phyloP scores from a whole-genome alignment of 2,888 invertebrate species.

The Mythimna pallens region DNA sequence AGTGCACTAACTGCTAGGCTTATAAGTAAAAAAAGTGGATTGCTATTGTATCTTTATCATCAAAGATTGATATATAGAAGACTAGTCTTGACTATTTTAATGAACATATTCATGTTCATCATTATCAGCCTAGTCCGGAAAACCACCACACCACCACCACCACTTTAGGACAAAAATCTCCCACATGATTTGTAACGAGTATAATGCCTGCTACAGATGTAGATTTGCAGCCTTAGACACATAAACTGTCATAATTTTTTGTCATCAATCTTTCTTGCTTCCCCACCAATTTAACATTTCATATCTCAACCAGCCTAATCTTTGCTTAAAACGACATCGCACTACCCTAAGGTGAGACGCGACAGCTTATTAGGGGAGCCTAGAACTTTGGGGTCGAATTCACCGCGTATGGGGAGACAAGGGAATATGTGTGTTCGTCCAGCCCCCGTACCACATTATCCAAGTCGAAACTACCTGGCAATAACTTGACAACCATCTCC shows the following conservation, averaged over 20 bases:
- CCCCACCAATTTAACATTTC: slow-evolving; percentile 25
- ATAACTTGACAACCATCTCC: slow-evolving; percentile 70
- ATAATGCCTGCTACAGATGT: not conserved
- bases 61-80: not conserved
- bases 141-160: too few species aligned
- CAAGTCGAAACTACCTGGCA: slow-evolving; percentile 64
- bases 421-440: slow-evolving; percentile 84
- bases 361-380: slow-evolving; percentile 89
- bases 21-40: too few species aligned
- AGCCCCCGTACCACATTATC: slow-evolving; percentile 73
- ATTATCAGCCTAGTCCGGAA: not conserved
- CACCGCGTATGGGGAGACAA: slow-evolving; percentile 81
- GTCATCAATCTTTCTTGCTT: slow-evolving; percentile 12
- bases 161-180: too few species aligned
- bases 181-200: not conserved
- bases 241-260: not conserved
- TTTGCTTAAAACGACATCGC: slow-evolving; percentile 72
- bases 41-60: not conserved
- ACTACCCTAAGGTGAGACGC: slow-evolving; percentile 87
- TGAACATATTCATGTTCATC: not conserved
- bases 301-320: slow-evolving; percentile 63
- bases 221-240: not conserved
- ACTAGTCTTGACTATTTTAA: not conserved
- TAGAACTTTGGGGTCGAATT: slow-evolving; percentile 89
- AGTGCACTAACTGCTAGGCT: not conserved